phyloP scores from a whole-genome alignment of 2,797 vertebrate genomes.

The Sebastes kiyomatsui region DNA sequence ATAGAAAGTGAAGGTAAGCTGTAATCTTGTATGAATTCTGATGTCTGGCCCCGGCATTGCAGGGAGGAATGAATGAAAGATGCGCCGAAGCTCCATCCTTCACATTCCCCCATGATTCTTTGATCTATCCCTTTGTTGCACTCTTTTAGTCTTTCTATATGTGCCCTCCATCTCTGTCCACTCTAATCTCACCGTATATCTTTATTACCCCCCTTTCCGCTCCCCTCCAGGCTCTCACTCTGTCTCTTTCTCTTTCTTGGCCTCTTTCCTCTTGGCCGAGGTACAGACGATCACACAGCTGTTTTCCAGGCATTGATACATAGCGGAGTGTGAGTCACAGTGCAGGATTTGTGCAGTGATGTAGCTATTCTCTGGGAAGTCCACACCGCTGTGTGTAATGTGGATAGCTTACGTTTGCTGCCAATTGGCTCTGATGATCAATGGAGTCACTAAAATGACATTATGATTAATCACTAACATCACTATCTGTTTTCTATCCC shows the following conservation, averaged over 20 bases:
- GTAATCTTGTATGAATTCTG: slow-evolving; percentile 51
- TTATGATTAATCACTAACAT: slow-evolving; percentile 27
- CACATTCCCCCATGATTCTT: slow-evolving; percentile 33
- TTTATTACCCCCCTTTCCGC: slow-evolving; percentile 19
- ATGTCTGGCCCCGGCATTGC: slow-evolving; percentile 26
- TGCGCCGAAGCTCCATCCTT: slow-evolving; percentile 35
- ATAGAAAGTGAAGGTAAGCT: slow-evolving; percentile 60
- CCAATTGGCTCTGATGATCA: slow-evolving; percentile 37
- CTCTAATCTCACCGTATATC: slow-evolving; percentile 44
- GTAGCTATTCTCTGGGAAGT: slow-evolving; percentile 32
- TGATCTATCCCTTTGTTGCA: slow-evolving; percentile 59
- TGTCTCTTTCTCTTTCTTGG: slow-evolving; percentile 29
- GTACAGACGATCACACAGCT: slow-evolving; percentile 48
- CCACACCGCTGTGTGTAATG: not conserved
- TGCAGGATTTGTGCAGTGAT: slow-evolving; percentile 37
- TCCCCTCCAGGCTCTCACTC: slow-evolving; percentile 5
- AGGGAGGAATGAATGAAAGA: slow-evolving; percentile 47
- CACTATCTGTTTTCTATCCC: slow-evolving; percentile 1
- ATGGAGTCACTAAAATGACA: slow-evolving; percentile 32
- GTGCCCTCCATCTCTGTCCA: slow-evolving; percentile 38
- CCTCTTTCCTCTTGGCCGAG: slow-evolving; percentile 37
- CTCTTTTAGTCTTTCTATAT: slow-evolving; percentile 18
- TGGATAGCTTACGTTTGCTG: slow-evolving; percentile 9
- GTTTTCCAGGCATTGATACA: slow-evolving; percentile 62
- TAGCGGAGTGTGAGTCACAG: slow-evolving; percentile 48